Base-by-base conservation (phyloP, 2,113 vertebrate species). In the Rhynchomys soricoides region DNA sequence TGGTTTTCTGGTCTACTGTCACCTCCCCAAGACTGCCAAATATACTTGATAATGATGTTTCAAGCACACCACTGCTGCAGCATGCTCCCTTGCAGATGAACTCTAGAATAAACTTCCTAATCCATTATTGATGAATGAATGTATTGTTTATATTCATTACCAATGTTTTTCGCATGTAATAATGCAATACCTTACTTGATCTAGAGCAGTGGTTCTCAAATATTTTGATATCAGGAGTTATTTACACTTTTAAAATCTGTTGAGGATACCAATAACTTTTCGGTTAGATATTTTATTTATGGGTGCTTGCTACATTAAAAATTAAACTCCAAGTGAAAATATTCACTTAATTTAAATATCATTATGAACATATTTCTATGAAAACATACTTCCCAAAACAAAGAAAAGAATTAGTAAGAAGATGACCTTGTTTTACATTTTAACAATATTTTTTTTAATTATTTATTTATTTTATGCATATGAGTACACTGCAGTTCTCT, bases 351-450 rank as follows among this genome's bases (percentile, higher is more conserved):
- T 78, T 95, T 89, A 48, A 96, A 92, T 92, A 93, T 66, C 92
- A 59, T 45, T 83, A 85, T 45, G 78, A 85, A 3, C 16, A 90
- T 68, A 75, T 52, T 71, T 86, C 78, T 95, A 50, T 89, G 73
- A 96, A 96, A 92, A 40, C 45, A 66, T 29, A 70, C 83, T 93
- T 94, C 89, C 37, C 34, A 68, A 95, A 96, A 66, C 21, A 95
- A 82, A 83, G 21, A 91, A 34, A 89, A 12, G 59, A 78, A 89
- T 89, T 48, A 77, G 4, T 78, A 52, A 92, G 71, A 79, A 85
- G 79, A 16, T 31, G 40, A 7, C 52, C 52, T 26, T 90, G 45
- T 90, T 94, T 74, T 57, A 83, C 15, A 92, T 59, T 74, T 95
- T 68, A 92, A 34, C 34, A 90, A 29, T 43, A 68, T 85, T 92